Percentiles rank a stretch among this genome's conserved stretches.
Evolutionary conservation across 1,140 invertebrate species (phyloP).

Genomic region (Diachasma alloeum): DNA sequence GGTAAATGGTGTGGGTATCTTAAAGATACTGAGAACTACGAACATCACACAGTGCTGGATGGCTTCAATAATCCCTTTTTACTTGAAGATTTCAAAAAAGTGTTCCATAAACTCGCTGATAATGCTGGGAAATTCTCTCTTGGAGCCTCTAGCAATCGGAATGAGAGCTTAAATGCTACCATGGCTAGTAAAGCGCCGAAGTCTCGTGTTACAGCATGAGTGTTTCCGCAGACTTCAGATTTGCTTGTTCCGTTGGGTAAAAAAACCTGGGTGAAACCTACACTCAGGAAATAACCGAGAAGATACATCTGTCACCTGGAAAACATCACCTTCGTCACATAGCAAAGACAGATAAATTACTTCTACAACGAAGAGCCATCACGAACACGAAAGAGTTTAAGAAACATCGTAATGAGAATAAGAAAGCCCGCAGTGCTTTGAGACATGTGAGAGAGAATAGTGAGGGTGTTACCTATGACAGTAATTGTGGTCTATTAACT

Average conservation of each 20-base stretch:
- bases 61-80: no score
- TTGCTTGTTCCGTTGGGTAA: constrained; percentile 1
- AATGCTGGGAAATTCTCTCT: background rate
- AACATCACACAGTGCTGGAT: no score
- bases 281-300: background rate
- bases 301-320: background rate
- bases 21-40: no score
- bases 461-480: constrained; percentile 12
- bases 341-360: background rate
- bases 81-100: no score
- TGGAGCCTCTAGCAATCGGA: no score
- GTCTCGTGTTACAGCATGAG: background rate
- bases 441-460: constrained; percentile 13
- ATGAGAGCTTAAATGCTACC: constrained; percentile 10
- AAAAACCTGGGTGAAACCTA: constrained; percentile 18
- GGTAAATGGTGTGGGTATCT: no score
- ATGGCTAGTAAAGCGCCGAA: constrained; percentile 22
- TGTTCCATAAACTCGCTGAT: no score
- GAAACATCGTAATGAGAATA: background rate
- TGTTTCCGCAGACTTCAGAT: constrained; percentile 5
- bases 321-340: background rate
- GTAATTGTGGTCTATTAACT: background rate
- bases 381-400: background rate
- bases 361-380: background rate
- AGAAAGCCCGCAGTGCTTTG: background rate